Evolutionary conservation across 2,888 invertebrate genomes (phyloP), one percentile per base, ranked within the genome.

Genomic region (Agriopis marginaria): DNA sequence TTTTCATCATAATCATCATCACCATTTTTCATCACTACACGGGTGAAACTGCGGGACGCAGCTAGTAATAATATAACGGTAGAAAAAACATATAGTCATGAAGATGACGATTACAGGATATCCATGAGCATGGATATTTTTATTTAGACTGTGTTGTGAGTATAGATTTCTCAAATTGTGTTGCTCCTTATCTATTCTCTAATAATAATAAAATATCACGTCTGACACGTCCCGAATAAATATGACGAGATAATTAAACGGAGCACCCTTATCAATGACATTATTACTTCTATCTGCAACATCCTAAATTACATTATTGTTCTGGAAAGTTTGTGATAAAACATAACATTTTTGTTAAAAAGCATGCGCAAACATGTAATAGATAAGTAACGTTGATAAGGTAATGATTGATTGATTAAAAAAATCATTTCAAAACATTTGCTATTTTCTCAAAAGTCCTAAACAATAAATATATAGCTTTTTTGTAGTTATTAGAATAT

Each of bases 181-280:
- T 39, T 42, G 14, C 11, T 8, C 47, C 40, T 39, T 65, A 59
- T 60, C 23, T 23, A 42, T 14, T 67, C 42, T 66, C 17, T 44
- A 39, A 32, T 4, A n/a, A 53, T 40, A 39, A 54, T 14, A 44
- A 72, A 74, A 67, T 50, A 65, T 59, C 72, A 73, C 74, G 74
- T 71, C 17, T 7, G 71, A 54, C 77, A 77, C 77, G 75, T 75
- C 63, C 68, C 55, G 66, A 66, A 67, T 68, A 72, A 64, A 68
- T 14, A 70, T 40, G 40, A 40, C 55, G 54, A 69, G 70, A 76
- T 75, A 73, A 9, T 53, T 32, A 50, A 63, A 59, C 49, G 50
- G 62, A 47, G 61, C 14, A 7, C 10, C 64, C 53, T 70, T 70
- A 70, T 70, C 70, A 58, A 17, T 61, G 50, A 58, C 65, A 69